Evolutionary conservation across 2,797 vertebrate species (phyloP).

Genomic region (Eptatretus atami): DNA sequence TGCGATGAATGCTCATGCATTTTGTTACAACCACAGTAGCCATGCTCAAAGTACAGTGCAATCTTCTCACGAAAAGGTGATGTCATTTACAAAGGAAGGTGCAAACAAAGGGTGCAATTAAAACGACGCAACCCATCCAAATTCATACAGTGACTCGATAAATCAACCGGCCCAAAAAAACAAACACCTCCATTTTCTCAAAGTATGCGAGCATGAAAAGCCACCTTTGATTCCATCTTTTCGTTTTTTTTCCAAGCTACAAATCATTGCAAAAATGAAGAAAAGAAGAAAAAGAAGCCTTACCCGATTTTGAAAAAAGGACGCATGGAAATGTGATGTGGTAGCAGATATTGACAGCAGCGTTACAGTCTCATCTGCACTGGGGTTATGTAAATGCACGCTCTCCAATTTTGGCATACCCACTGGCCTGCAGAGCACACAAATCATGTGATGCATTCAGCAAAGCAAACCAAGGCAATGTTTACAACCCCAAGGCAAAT

Average conservation of each 20-base stretch:
- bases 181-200: conserved; percentile 6
- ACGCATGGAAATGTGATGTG: conserved; percentile 95
- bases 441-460: conserved; percentile 6
- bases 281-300: conserved; percentile 14
- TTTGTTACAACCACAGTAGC: too few relatives aligned
- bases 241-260: too few relatives aligned
- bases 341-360: conserved; percentile 99
- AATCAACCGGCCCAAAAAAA: conserved; percentile 2
- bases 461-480: too few relatives aligned
- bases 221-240: not conserved
- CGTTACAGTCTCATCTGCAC: conserved; percentile 87
- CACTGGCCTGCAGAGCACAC: conserved; percentile 36
- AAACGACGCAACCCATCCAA: not conserved
- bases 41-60: not conserved
- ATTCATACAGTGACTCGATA: not conserved
- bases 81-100: too few relatives aligned
- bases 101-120: too few relatives aligned
- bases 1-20: too few relatives aligned
- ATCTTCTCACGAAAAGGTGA: not conserved
- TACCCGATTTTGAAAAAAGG: conserved; percentile 97
- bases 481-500: too few relatives aligned
- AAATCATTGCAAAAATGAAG: too few relatives aligned
- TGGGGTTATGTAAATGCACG: conserved; percentile 97
- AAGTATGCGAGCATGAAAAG: conserved; percentile 8
- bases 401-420: conserved; percentile 99